A percentile compares a stretch with the other conserved stretches of the same genome.
These are phyloP conservation scores for Chitala chitala DNA, from an alignment of 2,113 vertebrate species.

Conservation along the genomic window DNA sequence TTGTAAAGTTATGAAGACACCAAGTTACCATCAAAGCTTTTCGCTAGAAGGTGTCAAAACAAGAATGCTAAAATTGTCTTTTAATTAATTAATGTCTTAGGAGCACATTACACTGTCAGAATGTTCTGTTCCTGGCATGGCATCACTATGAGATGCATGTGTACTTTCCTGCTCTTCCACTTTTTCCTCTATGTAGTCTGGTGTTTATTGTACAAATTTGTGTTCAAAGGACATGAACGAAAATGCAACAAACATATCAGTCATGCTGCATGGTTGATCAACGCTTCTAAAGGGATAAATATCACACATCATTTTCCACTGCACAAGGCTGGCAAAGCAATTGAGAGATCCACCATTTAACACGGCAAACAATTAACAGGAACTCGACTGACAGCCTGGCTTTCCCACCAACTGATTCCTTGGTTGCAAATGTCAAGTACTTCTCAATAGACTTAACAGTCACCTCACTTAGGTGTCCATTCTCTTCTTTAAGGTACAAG, in stretches of 20 bases:
- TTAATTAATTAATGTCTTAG: no score
- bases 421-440: neutral
- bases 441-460: neutral
- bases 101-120: no score
- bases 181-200: no score
- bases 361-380: neutral
- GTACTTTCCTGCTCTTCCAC: no score
- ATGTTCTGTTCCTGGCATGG: no score
- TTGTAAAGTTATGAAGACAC: no score
- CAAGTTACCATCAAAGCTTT: no score
- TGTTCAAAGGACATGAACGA: neutral
- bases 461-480: neutral
- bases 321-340: neutral
- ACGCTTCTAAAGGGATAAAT: neutral
- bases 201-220: no score
- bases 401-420: neutral
- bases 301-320: neutral
- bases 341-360: neutral
- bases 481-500: neutral
- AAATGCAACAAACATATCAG: no score
- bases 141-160: no score
- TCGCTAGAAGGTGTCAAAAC: no score
- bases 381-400: neutral
- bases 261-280: neutral
- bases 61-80: no score